phyloP scores from a whole-genome alignment of 1,140 invertebrate genomes.

The Cydia splendana region DNA sequence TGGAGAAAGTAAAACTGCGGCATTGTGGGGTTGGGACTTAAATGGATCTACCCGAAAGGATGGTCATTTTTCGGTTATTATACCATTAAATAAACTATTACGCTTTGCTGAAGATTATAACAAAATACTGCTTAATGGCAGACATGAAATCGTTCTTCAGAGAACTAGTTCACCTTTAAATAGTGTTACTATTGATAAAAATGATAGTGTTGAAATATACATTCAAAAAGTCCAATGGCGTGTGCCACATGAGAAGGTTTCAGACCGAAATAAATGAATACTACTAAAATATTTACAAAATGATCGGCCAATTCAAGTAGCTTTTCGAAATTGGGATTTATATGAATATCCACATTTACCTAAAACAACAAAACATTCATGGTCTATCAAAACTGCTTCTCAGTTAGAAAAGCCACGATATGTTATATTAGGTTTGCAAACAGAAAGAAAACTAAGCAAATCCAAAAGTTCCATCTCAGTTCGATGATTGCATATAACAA shows the following conservation, averaged over 20 bases:
- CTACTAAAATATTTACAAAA: conserved; percentile 45
- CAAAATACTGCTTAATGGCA: conserved; percentile 69
- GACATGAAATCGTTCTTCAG: conserved; percentile 73
- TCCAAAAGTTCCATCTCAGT: conserved; percentile 29
- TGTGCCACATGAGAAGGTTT: conserved; percentile 43
- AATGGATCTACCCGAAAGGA: conserved; percentile 21
- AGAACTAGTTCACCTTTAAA: conserved; percentile 53
- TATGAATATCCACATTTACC: conserved; percentile 62
- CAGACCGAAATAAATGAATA: conserved; percentile 40
- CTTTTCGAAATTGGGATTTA: conserved; percentile 61
- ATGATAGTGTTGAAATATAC: conserved; percentile 27
- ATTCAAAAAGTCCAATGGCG: conserved; percentile 39
- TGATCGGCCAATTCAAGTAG: conserved; percentile 45
- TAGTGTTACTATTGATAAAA: background rate
- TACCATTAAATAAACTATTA: conserved; percentile 65
- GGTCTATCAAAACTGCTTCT: conserved; percentile 52
- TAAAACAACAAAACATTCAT: conserved; percentile 43
- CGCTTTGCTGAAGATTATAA: conserved; percentile 76
- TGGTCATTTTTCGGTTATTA: conserved; percentile 58
- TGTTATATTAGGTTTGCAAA: conserved; percentile 37
- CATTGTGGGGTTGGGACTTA: conserved; percentile 38
- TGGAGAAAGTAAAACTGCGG: conserved; percentile 37
- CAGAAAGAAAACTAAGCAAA: conserved; percentile 31
- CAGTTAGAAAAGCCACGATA: conserved; percentile 54
- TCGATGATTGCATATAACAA: conserved; percentile 35